These are phyloP conservation scores for Nebria brevicollis DNA, from an alignment of 2,888 invertebrate species.

Conservation along the genomic window DNA sequence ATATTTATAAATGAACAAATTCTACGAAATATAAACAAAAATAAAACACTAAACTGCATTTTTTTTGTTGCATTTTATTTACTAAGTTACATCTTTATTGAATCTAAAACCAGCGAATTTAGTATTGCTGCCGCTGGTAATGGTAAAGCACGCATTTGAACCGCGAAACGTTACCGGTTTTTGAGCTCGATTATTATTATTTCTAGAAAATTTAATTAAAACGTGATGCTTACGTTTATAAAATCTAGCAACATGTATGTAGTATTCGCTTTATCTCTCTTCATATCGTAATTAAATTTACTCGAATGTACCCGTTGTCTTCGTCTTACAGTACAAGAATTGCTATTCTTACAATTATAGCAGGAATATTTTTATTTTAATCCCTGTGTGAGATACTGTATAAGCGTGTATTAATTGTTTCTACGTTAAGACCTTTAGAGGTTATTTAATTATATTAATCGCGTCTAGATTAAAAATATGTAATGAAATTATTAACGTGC, in stretches of 20 bases:
- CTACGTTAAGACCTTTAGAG: too few species aligned
- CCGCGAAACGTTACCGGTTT: constrained; percentile 1
- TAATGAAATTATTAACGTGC: too few species aligned
- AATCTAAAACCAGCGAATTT: too few species aligned
- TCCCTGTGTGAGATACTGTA: neutral
- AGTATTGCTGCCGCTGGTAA: too few species aligned
- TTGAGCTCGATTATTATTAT: constrained; percentile 27
- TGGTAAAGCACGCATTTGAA: too few species aligned
- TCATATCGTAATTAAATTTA: constrained; percentile 41
- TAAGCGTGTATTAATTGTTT: constrained; percentile 5
- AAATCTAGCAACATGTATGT: neutral
- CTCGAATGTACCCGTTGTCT: constrained; percentile 10
- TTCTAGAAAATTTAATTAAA: constrained; percentile 43
- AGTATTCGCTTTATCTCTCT: constrained; percentile 32
- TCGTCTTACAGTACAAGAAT: neutral
- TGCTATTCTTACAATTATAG: neutral
- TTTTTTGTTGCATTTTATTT: too few species aligned
- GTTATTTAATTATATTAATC: constrained; percentile 2
- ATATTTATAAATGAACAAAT: too few species aligned
- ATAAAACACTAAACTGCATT: too few species aligned
- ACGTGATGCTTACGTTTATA: constrained; percentile 27
- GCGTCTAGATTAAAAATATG: too few species aligned
- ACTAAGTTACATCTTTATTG: too few species aligned
- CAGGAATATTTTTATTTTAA: neutral
- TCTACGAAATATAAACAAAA: too few species aligned